These are phyloP conservation scores for Parnassius orleans DNA, from an alignment of 2,888 invertebrate species.

Conservation along the genomic window DNA sequence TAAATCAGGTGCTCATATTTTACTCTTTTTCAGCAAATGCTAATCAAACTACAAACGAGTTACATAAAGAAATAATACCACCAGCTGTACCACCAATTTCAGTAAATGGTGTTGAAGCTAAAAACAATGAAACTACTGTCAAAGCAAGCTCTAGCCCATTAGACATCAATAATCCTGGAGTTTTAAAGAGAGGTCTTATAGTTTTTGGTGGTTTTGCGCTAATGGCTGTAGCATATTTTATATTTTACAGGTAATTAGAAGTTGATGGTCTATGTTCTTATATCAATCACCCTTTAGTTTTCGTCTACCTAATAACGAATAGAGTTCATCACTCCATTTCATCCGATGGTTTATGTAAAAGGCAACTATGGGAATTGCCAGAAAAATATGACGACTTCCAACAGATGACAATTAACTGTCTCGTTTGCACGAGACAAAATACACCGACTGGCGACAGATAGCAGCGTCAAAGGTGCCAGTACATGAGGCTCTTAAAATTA, in stretches of 20 bases:
- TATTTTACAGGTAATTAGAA: constrained; percentile 66
- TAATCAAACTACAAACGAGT: constrained; percentile 30
- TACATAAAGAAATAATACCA: constrained; percentile 28
- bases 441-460: too few relatives aligned
- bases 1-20: not conserved
- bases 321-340: too few relatives aligned
- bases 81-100: constrained; percentile 1
- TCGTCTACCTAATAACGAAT: not conserved
- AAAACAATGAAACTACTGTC: constrained; percentile 24
- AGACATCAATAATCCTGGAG: constrained; percentile 63
- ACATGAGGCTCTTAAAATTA: too few relatives aligned
- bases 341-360: too few relatives aligned
- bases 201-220: constrained; percentile 74
- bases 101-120: constrained; percentile 17
- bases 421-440: too few relatives aligned
- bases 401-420: too few relatives aligned
- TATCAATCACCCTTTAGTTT: too few relatives aligned
- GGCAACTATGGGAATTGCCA: too few relatives aligned
- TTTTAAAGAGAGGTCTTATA: constrained; percentile 66
- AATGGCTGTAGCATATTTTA: constrained; percentile 66
- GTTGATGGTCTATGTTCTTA: not conserved
- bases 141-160: constrained; percentile 35
- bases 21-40: constrained; percentile 14
- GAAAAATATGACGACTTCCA: too few relatives aligned
- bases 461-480: too few relatives aligned